These are phyloP conservation scores for Leucoraja ocellata DNA, from an alignment of 2,797 vertebrate genomes.

Conservation along the genomic window DNA sequence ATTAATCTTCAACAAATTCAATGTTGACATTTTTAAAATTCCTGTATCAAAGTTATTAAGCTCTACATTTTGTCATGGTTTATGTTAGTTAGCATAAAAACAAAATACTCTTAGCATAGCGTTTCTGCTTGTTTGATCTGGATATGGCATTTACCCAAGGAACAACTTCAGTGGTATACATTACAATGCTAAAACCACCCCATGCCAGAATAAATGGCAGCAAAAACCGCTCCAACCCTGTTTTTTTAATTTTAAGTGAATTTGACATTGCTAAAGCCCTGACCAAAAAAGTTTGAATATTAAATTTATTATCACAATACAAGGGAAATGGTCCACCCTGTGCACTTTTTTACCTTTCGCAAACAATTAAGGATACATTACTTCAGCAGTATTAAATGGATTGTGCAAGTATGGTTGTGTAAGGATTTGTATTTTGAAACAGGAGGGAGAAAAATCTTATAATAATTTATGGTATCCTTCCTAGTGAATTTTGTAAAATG, in stretches of 20 bases:
- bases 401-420: neutral
- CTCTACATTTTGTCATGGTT: neutral
- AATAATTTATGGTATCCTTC: neutral
- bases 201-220: neutral
- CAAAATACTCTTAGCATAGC: neutral
- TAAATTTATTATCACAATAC: neutral
- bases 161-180: neutral
- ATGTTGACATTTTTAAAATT: neutral
- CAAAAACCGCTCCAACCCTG: neutral
- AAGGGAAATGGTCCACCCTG: neutral
- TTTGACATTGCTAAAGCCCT: neutral
- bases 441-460: neutral
- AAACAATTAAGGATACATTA: neutral
- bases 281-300: neutral
- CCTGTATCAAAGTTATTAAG: neutral
- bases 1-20: neutral
- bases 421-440: neutral
- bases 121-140: constrained; percentile 22
- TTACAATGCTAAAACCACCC: neutral
- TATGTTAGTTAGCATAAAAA: constrained; percentile 2
- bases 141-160: neutral
- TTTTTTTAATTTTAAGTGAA: constrained; percentile 5
- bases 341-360: neutral
- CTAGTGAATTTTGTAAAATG: neutral
- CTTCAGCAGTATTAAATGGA: neutral